Evolutionary conservation across 2,797 vertebrate genomes (phyloP), one percentile per base, ranked within the genome.

Genomic region (Crossoptilon crossoptilon): DNA sequence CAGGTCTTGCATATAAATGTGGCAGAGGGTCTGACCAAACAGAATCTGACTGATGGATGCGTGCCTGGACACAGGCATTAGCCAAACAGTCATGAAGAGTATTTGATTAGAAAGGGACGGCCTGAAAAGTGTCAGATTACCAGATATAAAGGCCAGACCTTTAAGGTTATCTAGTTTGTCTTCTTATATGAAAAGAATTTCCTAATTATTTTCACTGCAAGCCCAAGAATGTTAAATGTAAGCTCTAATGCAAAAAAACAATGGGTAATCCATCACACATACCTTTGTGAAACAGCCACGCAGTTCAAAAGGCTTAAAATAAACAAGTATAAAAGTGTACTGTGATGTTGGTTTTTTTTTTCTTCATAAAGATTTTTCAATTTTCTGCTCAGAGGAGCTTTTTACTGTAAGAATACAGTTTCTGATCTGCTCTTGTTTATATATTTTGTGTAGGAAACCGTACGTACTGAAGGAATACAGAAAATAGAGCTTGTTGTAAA

Each of bases 291-390:
- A 92, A 73, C 21, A 84, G 56, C 72, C 64, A 23, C 43, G 60
- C 59, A 71, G 51, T 77, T 92, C 82, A 93, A 73, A 76, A 89
- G 48, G 26, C 68, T 92, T 87, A 74, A 90, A 85, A 82, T 91
- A 79, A 87, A 87, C n/a, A 84, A 33, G 12, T 6, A 1, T 88
- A 68, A 91, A 87, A 79, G 13, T 19, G 18, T 37, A 22, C 23
- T 43, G 10, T n/a, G 6, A 1, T 11, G 51, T 59, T 55, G 49
- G 9, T 35, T 17, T 55, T 72, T 56, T 58, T 73, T 58, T 63
- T 15, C 48, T 83, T 90, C 49, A 26, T 46, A 58, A 71, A 80
- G 37, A 44, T 74, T 85, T 92, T 91, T 77, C 79, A 59, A 1
- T 93, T 87, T 66, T 75, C 23, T 87, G 22, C 27, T 91, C 55